Conservation (phyloP, 2,113 vertebrate genomes). For the Lanius collurio region DNA sequence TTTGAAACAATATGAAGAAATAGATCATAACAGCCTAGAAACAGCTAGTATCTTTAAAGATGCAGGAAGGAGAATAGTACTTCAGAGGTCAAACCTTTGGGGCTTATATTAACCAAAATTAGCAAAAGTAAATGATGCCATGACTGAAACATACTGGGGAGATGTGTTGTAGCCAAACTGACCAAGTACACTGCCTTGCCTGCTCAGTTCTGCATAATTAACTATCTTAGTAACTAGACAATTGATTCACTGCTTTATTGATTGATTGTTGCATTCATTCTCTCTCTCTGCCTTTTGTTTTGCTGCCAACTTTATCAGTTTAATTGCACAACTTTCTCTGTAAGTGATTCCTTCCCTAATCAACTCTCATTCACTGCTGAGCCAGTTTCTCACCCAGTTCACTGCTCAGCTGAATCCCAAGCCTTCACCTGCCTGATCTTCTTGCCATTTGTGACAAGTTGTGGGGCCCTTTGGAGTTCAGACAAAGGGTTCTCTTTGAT, state of each 20-base stretch:
- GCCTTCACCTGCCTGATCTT: conserved; percentile 23
- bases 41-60: neutral
- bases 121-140: neutral
- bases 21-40: neutral
- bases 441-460: neutral
- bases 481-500: rapidly evolving
- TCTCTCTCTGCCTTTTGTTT: conserved; percentile 38
- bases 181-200: neutral
- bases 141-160: neutral
- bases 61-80: neutral
- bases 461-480: neutral
- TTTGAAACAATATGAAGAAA: neutral
- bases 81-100: neutral
- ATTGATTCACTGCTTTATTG: conserved; percentile 53
- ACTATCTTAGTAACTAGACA: conserved; percentile 47
- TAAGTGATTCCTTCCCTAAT: conserved; percentile 45
- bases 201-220: conserved; percentile 46
- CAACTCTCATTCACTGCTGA: neutral
- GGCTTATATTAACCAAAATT: neutral
- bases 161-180: neutral
- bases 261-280: conserved; percentile 25
- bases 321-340: conserved; percentile 49
- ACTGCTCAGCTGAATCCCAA: neutral
- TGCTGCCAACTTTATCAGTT: conserved; percentile 47
- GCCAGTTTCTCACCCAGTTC: neutral